phyloP scores from a whole-genome alignment of 2,797 vertebrate species.

The Brachymystax lenok region DNA sequence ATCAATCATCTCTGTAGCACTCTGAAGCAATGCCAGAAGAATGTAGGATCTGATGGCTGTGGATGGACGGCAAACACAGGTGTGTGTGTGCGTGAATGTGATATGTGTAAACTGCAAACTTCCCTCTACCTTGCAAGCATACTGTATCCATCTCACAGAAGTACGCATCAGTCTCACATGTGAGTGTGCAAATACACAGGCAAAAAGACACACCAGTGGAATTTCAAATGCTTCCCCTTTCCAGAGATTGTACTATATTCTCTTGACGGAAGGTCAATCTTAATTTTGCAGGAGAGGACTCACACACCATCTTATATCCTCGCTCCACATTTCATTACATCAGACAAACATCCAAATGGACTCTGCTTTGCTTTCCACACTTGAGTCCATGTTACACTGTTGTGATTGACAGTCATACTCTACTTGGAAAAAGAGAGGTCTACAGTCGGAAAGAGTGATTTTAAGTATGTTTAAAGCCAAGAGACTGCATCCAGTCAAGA shows the following conservation, averaged over 20 bases:
- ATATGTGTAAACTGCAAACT: not conserved
- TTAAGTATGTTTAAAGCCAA: not conserved
- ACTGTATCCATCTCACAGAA: not conserved
- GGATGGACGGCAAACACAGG: constrained; percentile 3
- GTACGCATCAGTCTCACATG: not conserved
- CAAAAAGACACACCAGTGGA: not conserved
- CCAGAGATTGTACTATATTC: not conserved
- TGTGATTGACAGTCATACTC: not conserved
- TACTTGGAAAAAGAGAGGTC: not conserved
- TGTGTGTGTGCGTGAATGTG: not conserved
- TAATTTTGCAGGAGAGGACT: not conserved
- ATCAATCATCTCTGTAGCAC: constrained; percentile 26
- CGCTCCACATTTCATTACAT: constrained; percentile 45
- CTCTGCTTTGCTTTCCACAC: constrained; percentile 43
- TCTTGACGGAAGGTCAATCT: not conserved
- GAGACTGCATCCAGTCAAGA: constrained; percentile 9
- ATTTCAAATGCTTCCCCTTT: not conserved
- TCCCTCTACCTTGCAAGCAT: not conserved
- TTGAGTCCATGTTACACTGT: not conserved
- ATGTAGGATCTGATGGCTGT: constrained; percentile 27
- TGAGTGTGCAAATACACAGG: not conserved
- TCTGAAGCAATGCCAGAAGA: constrained; percentile 38
- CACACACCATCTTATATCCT: constrained; percentile 37
- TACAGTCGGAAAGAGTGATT: not conserved
- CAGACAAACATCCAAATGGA: constrained; percentile 29